Base-by-base conservation (phyloP, 2,113 vertebrate genomes). In the Lethenteron camtschaticum region DNA sequence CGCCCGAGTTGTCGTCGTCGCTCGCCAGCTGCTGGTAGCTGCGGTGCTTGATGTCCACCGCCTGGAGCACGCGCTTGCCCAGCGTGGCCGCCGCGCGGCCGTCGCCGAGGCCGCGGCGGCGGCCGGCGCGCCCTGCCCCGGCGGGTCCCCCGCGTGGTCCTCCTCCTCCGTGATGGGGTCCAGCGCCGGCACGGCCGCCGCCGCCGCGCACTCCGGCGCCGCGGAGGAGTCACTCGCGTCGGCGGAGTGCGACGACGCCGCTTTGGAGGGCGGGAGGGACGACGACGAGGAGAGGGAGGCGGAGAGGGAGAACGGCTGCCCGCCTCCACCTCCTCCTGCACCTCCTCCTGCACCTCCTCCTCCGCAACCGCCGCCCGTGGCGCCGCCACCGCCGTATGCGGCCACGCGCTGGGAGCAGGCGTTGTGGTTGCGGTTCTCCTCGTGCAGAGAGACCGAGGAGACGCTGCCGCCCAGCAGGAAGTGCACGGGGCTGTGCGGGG, bases 91-190 rank as follows among this genome's bases (percentile, higher is more conserved):
- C 63, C 24, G 63, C 41, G 41, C 41, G 41, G 41, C 41, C 41
- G 41, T 41, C 41, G 41, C 41, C 5, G 41, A 41, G 41, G n/a
- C 63, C 63, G 24, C 41, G 6, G 41, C 41, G 41, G 63, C n/a
- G 63, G 63, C 24, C n/a, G n/a, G 63, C 63, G 63, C 9, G 9
- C 10, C n/a, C n/a, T 16, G n/a, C 9, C 63, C 63, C n/a, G 9
- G n/a, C 63, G n/a, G 24, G 75, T 86, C 84, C 74, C 89, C 86
- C 1, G 87, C 85, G 75, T 86, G 89, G 77, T 97, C 94, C 63
- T 99, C 92, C 77, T 99, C 92, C 72, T 99, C 94, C 1, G 89
- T 94, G 78, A 97, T 99, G 68, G 92, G 90, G 75, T 95, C 89
- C 74, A 99, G 81, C 55, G 82, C 82, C 69, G 81, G 86, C 56